phyloP scores from a whole-genome alignment of 2,113 vertebrate species.

The Gallinago undulata region DNA sequence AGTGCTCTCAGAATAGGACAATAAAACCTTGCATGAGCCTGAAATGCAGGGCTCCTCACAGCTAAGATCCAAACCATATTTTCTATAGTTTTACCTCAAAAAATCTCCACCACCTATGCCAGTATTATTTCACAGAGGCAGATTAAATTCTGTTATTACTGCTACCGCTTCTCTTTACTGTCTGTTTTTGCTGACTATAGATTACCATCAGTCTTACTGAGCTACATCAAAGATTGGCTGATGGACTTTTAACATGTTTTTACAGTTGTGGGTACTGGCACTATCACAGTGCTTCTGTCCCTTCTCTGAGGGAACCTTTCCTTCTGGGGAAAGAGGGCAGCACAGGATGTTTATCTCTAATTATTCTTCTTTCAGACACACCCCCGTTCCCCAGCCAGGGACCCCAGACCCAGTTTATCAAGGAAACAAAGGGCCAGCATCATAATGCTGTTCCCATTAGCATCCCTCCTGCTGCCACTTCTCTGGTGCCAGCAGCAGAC shows the following conservation, averaged over 20 bases:
- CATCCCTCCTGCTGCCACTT: background rate
- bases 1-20: background rate
- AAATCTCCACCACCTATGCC: background rate
- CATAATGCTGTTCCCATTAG: fast-evolving
- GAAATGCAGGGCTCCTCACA: background rate
- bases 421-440: background rate
- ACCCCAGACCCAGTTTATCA: background rate
- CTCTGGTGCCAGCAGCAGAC: background rate
- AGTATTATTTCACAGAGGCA: background rate
- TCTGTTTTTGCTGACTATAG: background rate
- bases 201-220: background rate
- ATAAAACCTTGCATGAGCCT: background rate
- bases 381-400: background rate
- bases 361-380: background rate
- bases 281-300: background rate
- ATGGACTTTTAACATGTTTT: background rate
- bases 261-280: background rate
- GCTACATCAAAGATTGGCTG: background rate
- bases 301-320: background rate
- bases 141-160: background rate
- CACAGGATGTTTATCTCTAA: fast-evolving
- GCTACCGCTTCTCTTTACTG: background rate
- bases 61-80: background rate
- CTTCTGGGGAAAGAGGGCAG: background rate
- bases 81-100: background rate